Evolutionary conservation across 2,113 vertebrate genomes (phyloP).

Genomic region (Fulica atra): DNA sequence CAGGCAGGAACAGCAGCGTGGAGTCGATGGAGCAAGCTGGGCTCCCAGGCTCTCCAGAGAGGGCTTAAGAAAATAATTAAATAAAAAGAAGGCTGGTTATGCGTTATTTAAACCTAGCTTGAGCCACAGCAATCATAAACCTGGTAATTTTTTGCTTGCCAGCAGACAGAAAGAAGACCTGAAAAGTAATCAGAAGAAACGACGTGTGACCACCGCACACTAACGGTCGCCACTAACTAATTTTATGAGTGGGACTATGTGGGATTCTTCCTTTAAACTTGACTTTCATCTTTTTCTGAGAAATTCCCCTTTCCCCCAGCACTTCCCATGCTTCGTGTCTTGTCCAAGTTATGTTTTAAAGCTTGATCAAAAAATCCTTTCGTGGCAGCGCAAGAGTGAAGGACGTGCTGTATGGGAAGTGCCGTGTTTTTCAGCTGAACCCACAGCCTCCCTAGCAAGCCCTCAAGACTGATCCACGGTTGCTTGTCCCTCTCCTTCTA

Average conservation of each 20-base stretch:
- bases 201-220: not conserved
- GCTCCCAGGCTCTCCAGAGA: not conserved
- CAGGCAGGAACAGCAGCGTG: accelerated
- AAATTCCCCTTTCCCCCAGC: not conserved
- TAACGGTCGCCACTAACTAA: not conserved
- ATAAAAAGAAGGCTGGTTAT: not conserved
- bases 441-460: not conserved
- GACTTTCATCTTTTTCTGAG: not conserved
- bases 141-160: not conserved
- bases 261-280: not conserved
- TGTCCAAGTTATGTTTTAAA: not conserved
- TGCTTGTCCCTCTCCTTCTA: not conserved
- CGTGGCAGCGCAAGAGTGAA: not conserved
- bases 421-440: not conserved
- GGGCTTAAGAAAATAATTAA: not conserved
- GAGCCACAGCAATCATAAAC: not conserved
- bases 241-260: not conserved
- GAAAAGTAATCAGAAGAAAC: not conserved
- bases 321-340: not conserved
- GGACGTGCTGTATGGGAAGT: not conserved
- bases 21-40: not conserved
- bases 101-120: not conserved
- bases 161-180: not conserved
- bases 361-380: not conserved
- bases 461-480: not conserved